Conservation (phyloP, 2,113 vertebrate genomes). For the Semnornis frantzii region DNA sequence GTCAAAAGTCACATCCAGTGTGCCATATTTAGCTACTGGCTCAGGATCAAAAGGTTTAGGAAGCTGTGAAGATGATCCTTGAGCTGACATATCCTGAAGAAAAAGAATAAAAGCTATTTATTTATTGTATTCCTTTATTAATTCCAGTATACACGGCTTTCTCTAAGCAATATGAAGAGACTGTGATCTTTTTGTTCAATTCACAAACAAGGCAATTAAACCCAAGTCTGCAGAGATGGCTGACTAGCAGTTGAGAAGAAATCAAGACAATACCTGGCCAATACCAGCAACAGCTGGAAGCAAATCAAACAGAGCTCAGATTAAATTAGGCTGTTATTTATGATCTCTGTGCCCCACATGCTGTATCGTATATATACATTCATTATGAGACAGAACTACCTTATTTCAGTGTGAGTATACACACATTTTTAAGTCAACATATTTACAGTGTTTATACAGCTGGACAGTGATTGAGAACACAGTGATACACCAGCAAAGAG, state of each 20-base stretch:
- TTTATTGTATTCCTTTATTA: slow-evolving; percentile 39
- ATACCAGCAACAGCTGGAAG: neutral
- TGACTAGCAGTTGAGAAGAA: neutral
- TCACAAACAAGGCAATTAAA: slow-evolving; percentile 7
- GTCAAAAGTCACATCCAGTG: slow-evolving; percentile 93
- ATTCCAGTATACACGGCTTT: neutral
- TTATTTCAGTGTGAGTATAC: neutral
- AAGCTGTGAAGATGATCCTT: slow-evolving; percentile 89
- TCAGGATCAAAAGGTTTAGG: slow-evolving; percentile 94
- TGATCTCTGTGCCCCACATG: neutral
- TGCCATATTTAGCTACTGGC: slow-evolving; percentile 90
- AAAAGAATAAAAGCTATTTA: slow-evolving; percentile 20
- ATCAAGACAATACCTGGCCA: neutral
- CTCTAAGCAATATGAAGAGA: neutral
- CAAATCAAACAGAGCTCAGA: neutral
- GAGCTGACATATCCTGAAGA: slow-evolving; percentile 88
- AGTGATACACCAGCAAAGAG: neutral
- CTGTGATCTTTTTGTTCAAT: slow-evolving; percentile 17
- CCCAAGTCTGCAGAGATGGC: neutral
- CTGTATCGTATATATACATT: neutral
- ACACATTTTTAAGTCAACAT: neutral
- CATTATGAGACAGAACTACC: neutral
- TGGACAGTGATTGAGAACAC: neutral
- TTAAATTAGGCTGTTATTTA: neutral
- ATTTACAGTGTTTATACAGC: neutral